Evolutionary conservation across 2,888 invertebrate species (phyloP), one percentile per base, ranked within the genome.

Genomic region (Sinohyriopsis cumingii): DNA sequence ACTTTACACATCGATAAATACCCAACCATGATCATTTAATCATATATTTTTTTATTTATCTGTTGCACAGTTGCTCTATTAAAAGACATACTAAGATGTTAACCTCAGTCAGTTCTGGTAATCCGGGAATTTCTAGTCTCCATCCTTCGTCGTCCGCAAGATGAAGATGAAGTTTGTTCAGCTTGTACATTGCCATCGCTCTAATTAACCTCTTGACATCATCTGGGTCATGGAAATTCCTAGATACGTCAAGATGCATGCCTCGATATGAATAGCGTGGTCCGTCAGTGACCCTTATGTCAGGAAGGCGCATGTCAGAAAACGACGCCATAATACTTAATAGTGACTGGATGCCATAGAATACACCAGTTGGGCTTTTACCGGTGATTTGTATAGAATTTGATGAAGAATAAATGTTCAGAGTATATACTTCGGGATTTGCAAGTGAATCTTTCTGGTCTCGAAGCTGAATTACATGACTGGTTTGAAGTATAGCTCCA

Each of bases 71-170:
- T 33, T 33, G 33, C 33, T 33, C 9, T 33, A 33, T 33, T 33
- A 33, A 9, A 57, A 57, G 33, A 33, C 7, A 33, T 7, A 33
- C 33, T 33, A 7, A 1, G 33, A 9, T 33, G 9, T 63, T 59
- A 66, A 71, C 74, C 76, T 82, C 60, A 4, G 85, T 87, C 12
- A 88, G 73, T 72, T 88, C 86, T 28, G 78, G 79, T 9, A 88
- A 71, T 1, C 80, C 86, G 2, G 82, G 82, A 1, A 88, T 87
- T 67, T 88, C 84, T 4, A 88, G 68, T 59, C 88, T 75, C 87
- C 87, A 87, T 0, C 84, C 88, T 66, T 88, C 86, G 67, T 88
- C 88, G 64, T 88, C 88, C 5, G 84, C 73, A 25, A 88, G 68
- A 68, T 87, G 88, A 3, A 88, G 72, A 71, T 87, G 86, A 0